Percentiles rank a stretch among this genome's conserved stretches.
Conservation (phyloP, 2,888 invertebrate genomes). For the Epinotia demarniana region DNA sequence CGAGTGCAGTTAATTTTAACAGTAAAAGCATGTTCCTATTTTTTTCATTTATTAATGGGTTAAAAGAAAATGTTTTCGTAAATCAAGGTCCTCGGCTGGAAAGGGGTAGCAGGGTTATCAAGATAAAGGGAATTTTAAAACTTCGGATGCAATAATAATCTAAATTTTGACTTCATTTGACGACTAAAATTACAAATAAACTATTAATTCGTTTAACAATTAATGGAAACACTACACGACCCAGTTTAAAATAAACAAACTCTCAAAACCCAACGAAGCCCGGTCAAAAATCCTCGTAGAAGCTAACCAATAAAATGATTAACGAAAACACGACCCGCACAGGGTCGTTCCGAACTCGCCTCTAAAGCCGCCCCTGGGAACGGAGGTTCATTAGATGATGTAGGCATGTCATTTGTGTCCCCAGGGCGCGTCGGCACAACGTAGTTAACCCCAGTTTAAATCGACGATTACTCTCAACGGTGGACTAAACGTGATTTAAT, state of each 20-base stretch:
- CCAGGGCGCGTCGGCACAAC: conserved; percentile 53
- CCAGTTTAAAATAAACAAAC: background rate
- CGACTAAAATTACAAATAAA: too few species aligned
- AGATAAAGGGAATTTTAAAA: too few species aligned
- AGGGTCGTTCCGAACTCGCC: conserved; percentile 32
- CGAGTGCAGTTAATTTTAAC: too few species aligned
- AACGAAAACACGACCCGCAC: conserved; percentile 22
- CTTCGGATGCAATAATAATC: too few species aligned
- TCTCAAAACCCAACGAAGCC: background rate
- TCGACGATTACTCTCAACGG: conserved; percentile 66
- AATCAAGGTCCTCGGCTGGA: too few species aligned
- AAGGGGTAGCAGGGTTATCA: too few species aligned
- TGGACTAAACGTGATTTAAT: conserved; percentile 62
- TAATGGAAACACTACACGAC: background rate
- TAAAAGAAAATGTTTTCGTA: too few species aligned
- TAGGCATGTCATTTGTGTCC: conserved; percentile 51
- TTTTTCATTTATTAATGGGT: too few species aligned
- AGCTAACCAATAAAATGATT: conserved; percentile 34
- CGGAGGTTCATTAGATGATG: conserved; percentile 50
- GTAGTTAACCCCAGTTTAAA: conserved; percentile 70
- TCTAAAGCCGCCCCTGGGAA: conserved; percentile 36
- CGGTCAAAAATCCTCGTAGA: conserved; percentile 11
- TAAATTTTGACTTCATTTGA: too few species aligned
- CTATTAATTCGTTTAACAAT: background rate
- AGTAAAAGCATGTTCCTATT: too few species aligned